Percentiles rank a stretch among this genome's conserved stretches.
Conservation (phyloP, 2,797 vertebrate genomes). For the Ctenopoma multispine region DNA sequence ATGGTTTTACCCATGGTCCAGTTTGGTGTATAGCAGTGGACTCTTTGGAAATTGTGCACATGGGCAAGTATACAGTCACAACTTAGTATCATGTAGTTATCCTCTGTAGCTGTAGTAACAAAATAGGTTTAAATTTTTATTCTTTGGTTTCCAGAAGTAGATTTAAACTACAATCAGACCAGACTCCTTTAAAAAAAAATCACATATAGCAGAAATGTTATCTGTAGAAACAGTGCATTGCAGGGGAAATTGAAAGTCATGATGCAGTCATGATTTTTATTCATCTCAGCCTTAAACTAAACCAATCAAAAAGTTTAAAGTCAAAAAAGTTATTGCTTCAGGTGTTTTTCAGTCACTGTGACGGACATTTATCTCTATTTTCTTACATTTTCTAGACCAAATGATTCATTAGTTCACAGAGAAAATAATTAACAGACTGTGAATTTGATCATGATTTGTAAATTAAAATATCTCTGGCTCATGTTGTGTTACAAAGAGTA, state of each 20-base stretch:
- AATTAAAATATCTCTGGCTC: no score
- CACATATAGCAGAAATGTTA: neutral
- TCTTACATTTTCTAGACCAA: neutral
- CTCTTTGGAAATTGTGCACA: constrained; percentile 72
- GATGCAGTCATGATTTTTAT: neutral
- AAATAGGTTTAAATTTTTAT: constrained; percentile 27
- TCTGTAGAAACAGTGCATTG: constrained; percentile 2
- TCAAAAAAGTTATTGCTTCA: no score
- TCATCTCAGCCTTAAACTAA: no score
- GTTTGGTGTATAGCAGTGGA: constrained; percentile 74
- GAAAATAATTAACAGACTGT: neutral
- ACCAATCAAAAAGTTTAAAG: no score
- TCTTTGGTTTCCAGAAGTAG: constrained; percentile 13
- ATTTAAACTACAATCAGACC: constrained; percentile 8
- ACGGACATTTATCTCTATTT: no score
- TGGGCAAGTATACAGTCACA: constrained; percentile 78
- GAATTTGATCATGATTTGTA: neutral
- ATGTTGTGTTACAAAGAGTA: no score
- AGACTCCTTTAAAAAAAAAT: neutral
- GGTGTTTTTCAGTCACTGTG: no score
- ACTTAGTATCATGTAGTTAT: constrained; percentile 57
- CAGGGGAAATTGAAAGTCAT: constrained; percentile 12
- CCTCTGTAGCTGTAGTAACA: constrained; percentile 50
- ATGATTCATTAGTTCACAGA: neutral
- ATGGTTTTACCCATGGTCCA: constrained; percentile 75